phyloP scores from a whole-genome alignment of 2,888 invertebrate genomes.

The Platerodrilus igneus region DNA sequence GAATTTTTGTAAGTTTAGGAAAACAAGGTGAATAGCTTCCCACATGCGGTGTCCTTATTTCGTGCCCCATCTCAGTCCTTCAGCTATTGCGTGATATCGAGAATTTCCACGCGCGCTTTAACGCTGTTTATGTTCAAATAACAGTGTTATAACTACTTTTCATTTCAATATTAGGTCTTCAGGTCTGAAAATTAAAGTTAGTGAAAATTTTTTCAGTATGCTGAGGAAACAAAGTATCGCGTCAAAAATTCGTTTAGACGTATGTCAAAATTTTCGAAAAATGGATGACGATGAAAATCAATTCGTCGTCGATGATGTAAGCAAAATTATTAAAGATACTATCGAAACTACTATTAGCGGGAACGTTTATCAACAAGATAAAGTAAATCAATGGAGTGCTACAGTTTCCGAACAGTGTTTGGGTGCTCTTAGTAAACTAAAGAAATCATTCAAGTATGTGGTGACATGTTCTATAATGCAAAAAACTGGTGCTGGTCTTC shows the following conservation, averaged over 20 bases:
- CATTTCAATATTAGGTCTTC: too few relatives aligned
- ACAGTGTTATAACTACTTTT: too few relatives aligned
- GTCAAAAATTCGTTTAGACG: slow-evolving; percentile 16
- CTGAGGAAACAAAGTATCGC: slow-evolving; percentile 12
- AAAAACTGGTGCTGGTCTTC: slow-evolving; percentile 77
- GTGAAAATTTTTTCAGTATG: slow-evolving; percentile 7
- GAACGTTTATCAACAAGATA: slow-evolving; percentile 62
- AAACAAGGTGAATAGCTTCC: not conserved
- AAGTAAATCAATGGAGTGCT: slow-evolving; percentile 69
- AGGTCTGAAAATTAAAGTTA: not conserved
- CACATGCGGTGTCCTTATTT: slow-evolving; percentile 3
- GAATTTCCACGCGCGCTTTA: slow-evolving; percentile 17
- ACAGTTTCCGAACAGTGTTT: slow-evolving; percentile 72
- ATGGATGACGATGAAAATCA: slow-evolving; percentile 49
- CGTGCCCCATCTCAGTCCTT: slow-evolving; percentile 4
- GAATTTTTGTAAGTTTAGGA: not conserved
- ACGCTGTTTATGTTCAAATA: slow-evolving; percentile 13
- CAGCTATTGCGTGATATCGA: slow-evolving; percentile 18
- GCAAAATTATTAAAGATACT: slow-evolving; percentile 69
- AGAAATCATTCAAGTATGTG: slow-evolving; percentile 79
- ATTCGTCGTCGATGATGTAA: slow-evolving; percentile 69
- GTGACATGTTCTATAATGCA: slow-evolving; percentile 81
- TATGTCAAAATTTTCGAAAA: slow-evolving; percentile 33
- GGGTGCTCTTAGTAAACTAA: slow-evolving; percentile 65
- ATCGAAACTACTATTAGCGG: slow-evolving; percentile 71